Conservation (phyloP, 1,140 invertebrate species). For the Hylaeus volcanicus region DNA sequence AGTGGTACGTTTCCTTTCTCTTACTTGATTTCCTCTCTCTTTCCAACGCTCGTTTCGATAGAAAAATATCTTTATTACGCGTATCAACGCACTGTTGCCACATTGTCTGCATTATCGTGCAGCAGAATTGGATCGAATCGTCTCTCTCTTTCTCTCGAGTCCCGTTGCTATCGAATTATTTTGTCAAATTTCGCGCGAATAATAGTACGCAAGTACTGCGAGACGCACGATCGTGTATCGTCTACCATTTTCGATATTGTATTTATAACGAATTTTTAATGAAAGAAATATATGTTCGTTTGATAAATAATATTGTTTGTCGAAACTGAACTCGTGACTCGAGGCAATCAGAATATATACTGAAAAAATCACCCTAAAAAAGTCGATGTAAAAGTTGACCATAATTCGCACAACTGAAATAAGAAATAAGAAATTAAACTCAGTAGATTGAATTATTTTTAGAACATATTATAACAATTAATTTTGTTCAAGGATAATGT, state of each 20-base stretch:
- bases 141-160: neutral
- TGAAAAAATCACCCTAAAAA: neutral
- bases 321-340: neutral
- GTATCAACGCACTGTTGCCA: conserved; percentile 43
- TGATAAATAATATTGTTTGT: too few species aligned
- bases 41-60: conserved; percentile 6
- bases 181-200: neutral
- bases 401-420: neutral
- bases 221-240: neutral
- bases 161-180: neutral
- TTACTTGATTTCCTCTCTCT: conserved; percentile 16
- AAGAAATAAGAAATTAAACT: neutral
- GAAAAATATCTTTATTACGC: conserved; percentile 52
- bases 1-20: conserved; percentile 69
- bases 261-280: neutral
- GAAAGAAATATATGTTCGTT: neutral
- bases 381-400: too few species aligned
- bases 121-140: conserved; percentile 14
- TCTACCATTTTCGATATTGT: neutral
- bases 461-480: neutral
- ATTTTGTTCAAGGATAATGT: neutral
- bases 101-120: conserved; percentile 28
- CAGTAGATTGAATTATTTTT: neutral
- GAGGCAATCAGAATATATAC: neutral
- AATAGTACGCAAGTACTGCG: too few species aligned